Conservation (phyloP, 2,113 vertebrate genomes). For the Ellobius talpinus region DNA sequence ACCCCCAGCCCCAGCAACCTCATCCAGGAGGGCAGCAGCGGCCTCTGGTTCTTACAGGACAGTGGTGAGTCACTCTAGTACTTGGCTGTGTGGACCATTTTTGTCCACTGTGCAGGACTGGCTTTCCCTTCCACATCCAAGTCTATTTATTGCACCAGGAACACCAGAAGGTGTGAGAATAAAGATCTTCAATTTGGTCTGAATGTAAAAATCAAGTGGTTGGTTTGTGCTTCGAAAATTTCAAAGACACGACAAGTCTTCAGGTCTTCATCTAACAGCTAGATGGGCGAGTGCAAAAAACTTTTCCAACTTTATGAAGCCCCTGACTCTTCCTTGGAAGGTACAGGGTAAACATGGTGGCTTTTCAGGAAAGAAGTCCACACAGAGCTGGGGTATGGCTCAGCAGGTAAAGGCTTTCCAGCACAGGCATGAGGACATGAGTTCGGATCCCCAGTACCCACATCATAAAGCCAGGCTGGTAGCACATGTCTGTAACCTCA, state of each 20-base stretch:
- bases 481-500: not conserved
- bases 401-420: not conserved
- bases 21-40: not conserved
- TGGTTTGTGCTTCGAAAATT: not conserved
- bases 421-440: not conserved
- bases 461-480: not conserved
- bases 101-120: rapidly evolving
- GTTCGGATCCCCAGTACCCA: too few species aligned
- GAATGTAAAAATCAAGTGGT: not conserved
- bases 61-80: not conserved
- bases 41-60: rapidly evolving
- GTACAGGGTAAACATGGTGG: rapidly evolving
- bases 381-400: not conserved
- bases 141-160: not conserved
- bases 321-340: not conserved
- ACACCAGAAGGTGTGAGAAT: not conserved
- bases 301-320: not conserved
- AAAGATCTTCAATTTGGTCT: not conserved
- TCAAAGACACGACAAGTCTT: not conserved
- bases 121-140: conserved; percentile 8
- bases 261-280: rapidly evolving
- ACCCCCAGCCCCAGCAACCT: not conserved
- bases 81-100: rapidly evolving
- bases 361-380: not conserved
- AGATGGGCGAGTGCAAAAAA: rapidly evolving